These are phyloP conservation scores for Anthrax anthrax DNA, from an alignment of 2,888 invertebrate species.

Conservation along the genomic window DNA sequence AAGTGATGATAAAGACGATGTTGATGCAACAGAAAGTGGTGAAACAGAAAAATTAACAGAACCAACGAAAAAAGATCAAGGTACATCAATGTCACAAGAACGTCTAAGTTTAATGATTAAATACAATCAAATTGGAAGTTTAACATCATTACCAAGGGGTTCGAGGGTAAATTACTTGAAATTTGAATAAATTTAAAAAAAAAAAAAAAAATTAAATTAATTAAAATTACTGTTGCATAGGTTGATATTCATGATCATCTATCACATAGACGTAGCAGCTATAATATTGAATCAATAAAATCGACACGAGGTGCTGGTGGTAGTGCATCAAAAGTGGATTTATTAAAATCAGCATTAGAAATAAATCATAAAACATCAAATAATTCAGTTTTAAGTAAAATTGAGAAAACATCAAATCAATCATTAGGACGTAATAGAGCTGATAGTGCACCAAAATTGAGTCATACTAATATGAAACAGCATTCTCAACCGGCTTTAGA, in stretches of 20 bases:
- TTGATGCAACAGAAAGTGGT: constrained; percentile 36
- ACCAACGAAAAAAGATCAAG: constrained; percentile 50
- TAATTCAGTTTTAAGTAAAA: constrained; percentile 35
- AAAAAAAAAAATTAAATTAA: neutral
- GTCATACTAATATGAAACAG: constrained; percentile 39
- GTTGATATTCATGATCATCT: constrained; percentile 35
- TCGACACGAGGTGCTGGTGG: constrained; percentile 27
- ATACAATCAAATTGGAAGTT: constrained; percentile 60
- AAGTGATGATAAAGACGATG: constrained; percentile 24
- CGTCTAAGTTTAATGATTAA: constrained; percentile 59
- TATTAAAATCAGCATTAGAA: constrained; percentile 55
- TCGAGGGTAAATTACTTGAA: constrained; percentile 37
- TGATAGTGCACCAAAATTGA: constrained; percentile 48
- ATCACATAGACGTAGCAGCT: constrained; percentile 33
- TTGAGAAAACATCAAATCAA: constrained; percentile 44
- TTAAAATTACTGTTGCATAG: constrained; percentile 14
- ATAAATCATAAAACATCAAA: constrained; percentile 43
- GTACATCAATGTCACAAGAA: constrained; percentile 56
- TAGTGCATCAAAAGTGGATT: constrained; percentile 42
- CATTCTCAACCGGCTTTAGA: constrained; percentile 43
- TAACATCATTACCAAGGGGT: constrained; percentile 53
- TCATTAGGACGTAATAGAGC: constrained; percentile 41
- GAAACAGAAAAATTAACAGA: constrained; percentile 52
- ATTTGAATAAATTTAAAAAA: neutral
- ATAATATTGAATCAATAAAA: constrained; percentile 32